Evolutionary conservation across 2,888 invertebrate genomes (phyloP).

Genomic region (Tridacna crocea): DNA sequence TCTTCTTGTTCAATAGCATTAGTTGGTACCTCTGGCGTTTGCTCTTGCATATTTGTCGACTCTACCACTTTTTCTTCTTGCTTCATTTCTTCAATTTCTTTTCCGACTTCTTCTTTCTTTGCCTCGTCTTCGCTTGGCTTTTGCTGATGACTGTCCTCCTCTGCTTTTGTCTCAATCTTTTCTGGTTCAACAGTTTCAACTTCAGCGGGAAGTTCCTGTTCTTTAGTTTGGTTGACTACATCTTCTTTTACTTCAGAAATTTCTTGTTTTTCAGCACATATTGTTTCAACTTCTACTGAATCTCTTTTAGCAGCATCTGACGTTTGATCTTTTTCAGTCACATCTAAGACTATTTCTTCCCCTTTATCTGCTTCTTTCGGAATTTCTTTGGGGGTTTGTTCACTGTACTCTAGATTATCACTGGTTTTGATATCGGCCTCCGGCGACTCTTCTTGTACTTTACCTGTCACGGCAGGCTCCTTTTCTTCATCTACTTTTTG

Average conservation of each 20-base stretch:
- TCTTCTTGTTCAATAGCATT: constrained; percentile 1
- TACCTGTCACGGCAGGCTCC: too few relatives aligned
- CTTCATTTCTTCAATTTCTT: too few relatives aligned
- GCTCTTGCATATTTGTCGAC: neutral
- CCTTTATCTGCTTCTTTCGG: neutral
- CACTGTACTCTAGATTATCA: neutral
- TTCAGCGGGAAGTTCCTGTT: neutral
- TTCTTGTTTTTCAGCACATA: neutral
- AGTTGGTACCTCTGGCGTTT: constrained; percentile 1
- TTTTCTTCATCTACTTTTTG: neutral
- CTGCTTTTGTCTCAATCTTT: too few relatives aligned
- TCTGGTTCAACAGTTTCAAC: too few relatives aligned
- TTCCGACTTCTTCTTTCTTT: too few relatives aligned
- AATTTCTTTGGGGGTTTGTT: neutral
- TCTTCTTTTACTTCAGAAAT: neutral
- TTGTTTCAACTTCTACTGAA: constrained; percentile 9
- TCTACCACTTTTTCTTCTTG: too few relatives aligned
- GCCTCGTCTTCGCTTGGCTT: too few relatives aligned
- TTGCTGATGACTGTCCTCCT: too few relatives aligned
- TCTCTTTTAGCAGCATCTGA: neutral
- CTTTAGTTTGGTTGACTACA: neutral
- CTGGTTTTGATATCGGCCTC: too few relatives aligned
- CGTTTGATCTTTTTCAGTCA: neutral
- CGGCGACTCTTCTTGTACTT: too few relatives aligned
- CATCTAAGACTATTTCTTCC: neutral